Evolutionary conservation across 1,140 invertebrate species (phyloP).

Genomic region (Ips typographus): DNA sequence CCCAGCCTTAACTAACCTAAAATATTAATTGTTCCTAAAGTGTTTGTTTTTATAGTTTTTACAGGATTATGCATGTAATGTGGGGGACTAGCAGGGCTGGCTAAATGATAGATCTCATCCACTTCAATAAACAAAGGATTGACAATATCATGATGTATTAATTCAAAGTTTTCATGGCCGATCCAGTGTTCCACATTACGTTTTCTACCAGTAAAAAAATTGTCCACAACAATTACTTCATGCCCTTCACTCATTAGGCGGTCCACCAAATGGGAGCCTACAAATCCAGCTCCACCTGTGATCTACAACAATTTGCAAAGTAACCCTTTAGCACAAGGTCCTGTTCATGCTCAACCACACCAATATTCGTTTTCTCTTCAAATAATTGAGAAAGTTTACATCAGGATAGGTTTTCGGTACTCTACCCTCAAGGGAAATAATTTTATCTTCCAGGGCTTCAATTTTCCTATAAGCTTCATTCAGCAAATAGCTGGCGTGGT

Average conservation of each 20-base stretch:
- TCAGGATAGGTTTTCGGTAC: constrained; percentile 85
- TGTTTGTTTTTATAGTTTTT: constrained; percentile 99
- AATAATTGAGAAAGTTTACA: constrained; percentile 87
- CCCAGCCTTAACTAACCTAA: constrained; percentile 77
- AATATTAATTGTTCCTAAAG: constrained; percentile 99
- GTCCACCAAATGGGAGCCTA: constrained; percentile 97
- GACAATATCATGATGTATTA: constrained; percentile 98
- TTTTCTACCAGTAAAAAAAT: constrained; percentile 97
- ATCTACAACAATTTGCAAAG: constrained; percentile 71
- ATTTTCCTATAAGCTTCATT: constrained; percentile 54
- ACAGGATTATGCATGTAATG: constrained; percentile 99
- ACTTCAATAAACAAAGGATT: constrained; percentile 97
- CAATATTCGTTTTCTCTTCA: constrained; percentile 86
- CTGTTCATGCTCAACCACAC: constrained; percentile 53
- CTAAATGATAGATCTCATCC: constrained; percentile 99
- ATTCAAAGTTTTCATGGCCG: constrained; percentile 98
- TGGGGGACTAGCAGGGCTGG: constrained; percentile 96
- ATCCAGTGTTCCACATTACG: constrained; percentile 98
- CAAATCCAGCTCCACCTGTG: constrained; percentile 98
- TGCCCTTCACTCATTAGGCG: constrained; percentile 94
- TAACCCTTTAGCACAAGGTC: not conserved
- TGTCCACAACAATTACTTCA: constrained; percentile 97
- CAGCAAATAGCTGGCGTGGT: constrained; percentile 39
- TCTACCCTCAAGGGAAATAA: constrained; percentile 68
- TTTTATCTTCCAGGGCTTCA: constrained; percentile 68